Evolutionary conservation across 2,113 vertebrate genomes (phyloP), one percentile per base, ranked within the genome.

Genomic region (Oreocharis arfaki): DNA sequence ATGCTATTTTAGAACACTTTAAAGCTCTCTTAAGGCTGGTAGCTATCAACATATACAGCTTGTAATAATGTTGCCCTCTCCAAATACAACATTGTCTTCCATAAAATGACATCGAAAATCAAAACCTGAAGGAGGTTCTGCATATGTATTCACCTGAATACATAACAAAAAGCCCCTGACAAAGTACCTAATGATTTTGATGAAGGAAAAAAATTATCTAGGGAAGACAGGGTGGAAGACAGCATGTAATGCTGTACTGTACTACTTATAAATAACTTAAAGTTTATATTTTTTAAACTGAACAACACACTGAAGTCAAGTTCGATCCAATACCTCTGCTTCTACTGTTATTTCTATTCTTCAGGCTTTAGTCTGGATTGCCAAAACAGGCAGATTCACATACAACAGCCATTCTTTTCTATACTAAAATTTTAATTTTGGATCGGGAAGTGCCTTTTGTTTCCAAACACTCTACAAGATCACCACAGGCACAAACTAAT

Each of bases 401-500:
- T 50, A 83, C n/a, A 85, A 84, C 63, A 59, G 24, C 85, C 64
- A 74, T 88, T 96, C 78, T 93, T 90, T 83, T 71, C 81, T 82
- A 90, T 35, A 44, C 20, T 84, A 82, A 84, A 91, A 91, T 90
- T 70, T 86, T 74, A 86, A 81, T 73, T 95, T 96, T 95, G 86
- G 93, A 92, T 94, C 2, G 0, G 93, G 69, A 95, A 93, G 50
- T n/a, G 47, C 41, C 64, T 92, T 95, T 95, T 91, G 88, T 92
- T 86, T 84, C 84, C 80, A 95, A 91, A 88, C 33, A 67, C 59
- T 83, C 91, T 95, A 77, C 30, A 86, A 93, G 93, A 97, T 70
- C 65, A 93, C 89, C 94, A 93, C 64, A 93, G 89, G 90, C 90
- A 91, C 81, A 93, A 96, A 90, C 75, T 86, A 85, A 93, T 96